Evolutionary conservation across 2,888 invertebrate genomes (phyloP), one percentile per base, ranked within the genome.

Genomic region (Neelides folsomi): DNA sequence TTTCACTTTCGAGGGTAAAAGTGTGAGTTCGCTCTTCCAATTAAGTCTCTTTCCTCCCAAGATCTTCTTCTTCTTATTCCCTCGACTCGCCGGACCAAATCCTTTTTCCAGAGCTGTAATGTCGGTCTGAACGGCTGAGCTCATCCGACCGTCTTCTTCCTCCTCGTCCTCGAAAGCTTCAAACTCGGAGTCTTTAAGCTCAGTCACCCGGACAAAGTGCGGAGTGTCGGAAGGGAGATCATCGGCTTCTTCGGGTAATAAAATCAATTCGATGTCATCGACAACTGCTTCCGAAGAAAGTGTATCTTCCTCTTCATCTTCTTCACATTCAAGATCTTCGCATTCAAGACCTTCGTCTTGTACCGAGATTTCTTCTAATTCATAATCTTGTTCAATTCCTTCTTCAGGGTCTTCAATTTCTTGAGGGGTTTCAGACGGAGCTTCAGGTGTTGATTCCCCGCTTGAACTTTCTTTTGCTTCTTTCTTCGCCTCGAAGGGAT

Each of bases 281-380:
- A 64, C 64, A n/a, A 64, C 54, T 0, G 64, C 64, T 51, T 64
- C 64, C 8, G 62, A 64, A 7, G 62, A 62, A n/a, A 62, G 38
- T 2, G 61, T 62, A 18, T 60, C 58, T 38, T 62, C 61, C 36
- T 59, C 58, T 8, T 62, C 58, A 1, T 53, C 53, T 15, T 55
- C 53, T 6, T 53, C 54, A 5, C 55, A 58, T 13, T 52, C 47
- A 16, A 46, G 48, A 18, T 41, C 47, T 27, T 42, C 40, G 12
- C 5, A 5, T 18, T 38, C 45, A 27, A 12, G 12, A 34, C 7
- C 7, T 10, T 20, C 15, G 5, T 45, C 45, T 36, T 20, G 27
- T 5, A 15, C 34, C 4, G 27, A 27, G 27, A 27, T 27, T 7
- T 27, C 27, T 27, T 27, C 27, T 27, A 27, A 7, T 27, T 27